A percentile compares a stretch with the other conserved stretches of the same genome.
Conservation (phyloP, 2,888 invertebrate genomes). For the Erebia palarica region DNA sequence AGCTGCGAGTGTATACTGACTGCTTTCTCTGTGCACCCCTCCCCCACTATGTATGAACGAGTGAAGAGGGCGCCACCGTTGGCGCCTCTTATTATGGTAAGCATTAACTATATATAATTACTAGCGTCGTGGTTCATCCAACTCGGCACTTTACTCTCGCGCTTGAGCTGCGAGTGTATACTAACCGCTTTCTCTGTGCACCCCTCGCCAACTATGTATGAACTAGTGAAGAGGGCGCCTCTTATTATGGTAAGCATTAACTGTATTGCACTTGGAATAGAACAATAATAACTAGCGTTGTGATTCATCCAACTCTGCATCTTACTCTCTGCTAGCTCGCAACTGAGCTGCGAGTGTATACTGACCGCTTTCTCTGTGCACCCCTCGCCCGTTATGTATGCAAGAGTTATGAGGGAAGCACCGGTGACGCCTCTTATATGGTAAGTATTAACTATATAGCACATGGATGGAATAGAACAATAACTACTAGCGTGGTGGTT, state of each 20-base stretch:
- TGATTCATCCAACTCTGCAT: slow-evolving; percentile 82
- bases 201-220: slow-evolving; percentile 84
- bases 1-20: slow-evolving; percentile 88
- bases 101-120: slow-evolving; percentile 44
- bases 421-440: slow-evolving; percentile 42
- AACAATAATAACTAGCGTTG: slow-evolving; percentile 73
- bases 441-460: slow-evolving; percentile 48
- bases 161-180: slow-evolving; percentile 86
- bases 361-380: slow-evolving; percentile 45
- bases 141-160: slow-evolving; percentile 83
- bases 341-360: slow-evolving; percentile 73
- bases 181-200: slow-evolving; percentile 89
- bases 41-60: slow-evolving; percentile 81
- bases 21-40: slow-evolving; percentile 89
- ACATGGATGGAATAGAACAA: slow-evolving; percentile 73
- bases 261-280: no score
- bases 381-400: slow-evolving; percentile 84
- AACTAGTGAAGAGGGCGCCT: slow-evolving; percentile 72
- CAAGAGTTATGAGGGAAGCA: slow-evolving; percentile 75
- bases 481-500: slow-evolving; percentile 84
- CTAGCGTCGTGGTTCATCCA: slow-evolving; percentile 84
- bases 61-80: slow-evolving; percentile 70
- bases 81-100: slow-evolving; percentile 40
- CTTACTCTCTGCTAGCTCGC: slow-evolving; percentile 81
- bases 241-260: slow-evolving; percentile 30